Conservation (phyloP, 2,797 vertebrate genomes). For the Gymnoscopelus braueri region DNA sequence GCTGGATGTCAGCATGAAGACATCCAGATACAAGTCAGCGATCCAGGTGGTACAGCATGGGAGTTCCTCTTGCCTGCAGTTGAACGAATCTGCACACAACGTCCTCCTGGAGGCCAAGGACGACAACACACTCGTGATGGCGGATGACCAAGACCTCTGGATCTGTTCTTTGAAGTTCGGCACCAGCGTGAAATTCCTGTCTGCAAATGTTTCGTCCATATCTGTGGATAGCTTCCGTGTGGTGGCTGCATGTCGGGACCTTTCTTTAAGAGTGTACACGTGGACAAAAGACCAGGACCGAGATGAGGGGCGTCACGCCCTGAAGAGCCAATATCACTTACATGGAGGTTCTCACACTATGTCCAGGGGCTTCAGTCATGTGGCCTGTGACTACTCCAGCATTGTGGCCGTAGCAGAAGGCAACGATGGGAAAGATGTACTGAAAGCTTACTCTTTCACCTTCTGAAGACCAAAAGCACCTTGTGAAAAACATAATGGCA, state of each 20-base stretch:
- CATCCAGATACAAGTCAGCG: slow-evolving; percentile 71
- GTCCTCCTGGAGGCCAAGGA: slow-evolving; percentile 75
- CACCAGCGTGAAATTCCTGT: slow-evolving; percentile 71
- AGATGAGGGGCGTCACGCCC: slow-evolving; percentile 54
- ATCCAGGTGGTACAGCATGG: slow-evolving; percentile 38
- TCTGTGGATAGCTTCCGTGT: slow-evolving; percentile 84
- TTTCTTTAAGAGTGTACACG: slow-evolving; percentile 76
- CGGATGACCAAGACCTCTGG: slow-evolving; percentile 63
- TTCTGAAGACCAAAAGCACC: slow-evolving; percentile 65
- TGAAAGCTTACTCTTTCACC: too few relatives aligned
- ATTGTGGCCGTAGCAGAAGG: too few relatives aligned
- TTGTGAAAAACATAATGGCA: slow-evolving; percentile 75
- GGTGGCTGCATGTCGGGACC: slow-evolving; percentile 82
- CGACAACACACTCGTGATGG: slow-evolving; percentile 74
- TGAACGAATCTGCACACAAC: slow-evolving; percentile 12
- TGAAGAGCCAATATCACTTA: too few relatives aligned
- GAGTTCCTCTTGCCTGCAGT: not conserved
- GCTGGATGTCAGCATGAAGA: slow-evolving; percentile 73
- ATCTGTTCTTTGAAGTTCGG: slow-evolving; percentile 76
- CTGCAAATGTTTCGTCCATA: slow-evolving; percentile 69
- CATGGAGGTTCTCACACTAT: too few relatives aligned
- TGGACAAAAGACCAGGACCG: slow-evolving; percentile 75
- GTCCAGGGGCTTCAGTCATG: too few relatives aligned
- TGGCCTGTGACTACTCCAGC: too few relatives aligned
- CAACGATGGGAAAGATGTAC: too few relatives aligned